Evolutionary conservation across 2,797 vertebrate species (phyloP).

Genomic region (Phrynocephalus guinanensis): DNA sequence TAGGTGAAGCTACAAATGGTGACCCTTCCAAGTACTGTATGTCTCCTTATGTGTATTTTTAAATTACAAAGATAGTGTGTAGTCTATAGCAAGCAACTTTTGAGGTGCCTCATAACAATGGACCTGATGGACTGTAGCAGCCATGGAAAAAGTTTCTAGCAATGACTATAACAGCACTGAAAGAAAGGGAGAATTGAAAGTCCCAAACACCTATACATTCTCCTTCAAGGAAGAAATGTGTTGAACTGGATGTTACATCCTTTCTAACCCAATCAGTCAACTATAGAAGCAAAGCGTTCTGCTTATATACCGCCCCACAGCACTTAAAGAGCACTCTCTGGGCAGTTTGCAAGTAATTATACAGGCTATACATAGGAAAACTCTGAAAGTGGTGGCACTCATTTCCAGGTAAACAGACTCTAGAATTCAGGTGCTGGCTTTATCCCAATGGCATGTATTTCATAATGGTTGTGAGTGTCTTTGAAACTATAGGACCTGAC

Average conservation of each 20-base stretch:
- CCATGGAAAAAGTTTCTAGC: background rate
- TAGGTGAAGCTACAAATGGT: background rate
- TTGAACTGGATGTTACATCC: background rate
- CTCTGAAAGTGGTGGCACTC: background rate
- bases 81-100: too few species aligned
- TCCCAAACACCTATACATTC: background rate
- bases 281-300: too few species aligned
- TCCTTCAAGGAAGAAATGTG: too few species aligned
- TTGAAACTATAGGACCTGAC: background rate
- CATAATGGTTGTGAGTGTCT: background rate
- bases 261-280: background rate
- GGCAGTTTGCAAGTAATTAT: too few species aligned
- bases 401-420: background rate
- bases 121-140: background rate
- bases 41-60: too few species aligned
- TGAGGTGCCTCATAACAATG: background rate
- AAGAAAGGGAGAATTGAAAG: too few species aligned
- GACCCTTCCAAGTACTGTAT: background rate
- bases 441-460: background rate
- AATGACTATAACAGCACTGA: background rate
- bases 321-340: too few species aligned
- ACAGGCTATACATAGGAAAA: background rate
- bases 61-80: too few species aligned
- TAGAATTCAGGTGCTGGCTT: background rate
- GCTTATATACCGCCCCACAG: too few species aligned